Conservation (phyloP, 2,888 invertebrate genomes). For the Choristoneura rosaceana region DNA sequence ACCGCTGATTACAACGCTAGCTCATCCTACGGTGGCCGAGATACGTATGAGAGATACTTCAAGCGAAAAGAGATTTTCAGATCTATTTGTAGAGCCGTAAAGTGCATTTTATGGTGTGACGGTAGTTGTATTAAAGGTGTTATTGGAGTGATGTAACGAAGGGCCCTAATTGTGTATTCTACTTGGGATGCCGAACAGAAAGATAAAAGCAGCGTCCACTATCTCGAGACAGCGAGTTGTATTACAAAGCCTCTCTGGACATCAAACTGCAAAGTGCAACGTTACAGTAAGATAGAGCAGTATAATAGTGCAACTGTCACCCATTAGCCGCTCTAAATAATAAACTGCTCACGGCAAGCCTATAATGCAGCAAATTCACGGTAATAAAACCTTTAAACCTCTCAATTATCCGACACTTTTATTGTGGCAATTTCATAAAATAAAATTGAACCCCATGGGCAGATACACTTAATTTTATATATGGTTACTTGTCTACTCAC, state of each 20-base stretch:
- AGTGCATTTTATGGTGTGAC: conserved; percentile 45
- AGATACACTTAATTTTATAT: conserved; percentile 80
- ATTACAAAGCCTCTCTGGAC: conserved; percentile 6
- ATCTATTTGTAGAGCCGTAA: conserved; percentile 43
- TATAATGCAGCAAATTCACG: conserved; percentile 47
- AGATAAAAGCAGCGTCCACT: conserved; percentile 62
- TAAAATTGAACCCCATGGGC: conserved; percentile 74
- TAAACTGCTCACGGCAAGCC: conserved; percentile 22
- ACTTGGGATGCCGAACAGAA: conserved; percentile 67
- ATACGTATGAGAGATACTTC: conserved; percentile 58
- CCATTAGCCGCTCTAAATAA: conserved; percentile 21
- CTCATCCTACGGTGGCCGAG: conserved; percentile 55
- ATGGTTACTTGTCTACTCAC: conserved; percentile 57
- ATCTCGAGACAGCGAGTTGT: conserved; percentile 11
- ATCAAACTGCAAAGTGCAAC: background rate
- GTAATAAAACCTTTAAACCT: conserved; percentile 70
- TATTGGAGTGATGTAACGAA: conserved; percentile 84
- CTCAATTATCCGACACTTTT: conserved; percentile 80
- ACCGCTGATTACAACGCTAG: conserved; percentile 55
- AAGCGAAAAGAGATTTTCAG: conserved; percentile 42
- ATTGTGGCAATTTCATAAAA: conserved; percentile 78
- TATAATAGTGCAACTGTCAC: conserved; percentile 1
- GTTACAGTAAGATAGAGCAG: background rate
- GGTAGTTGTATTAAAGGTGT: conserved; percentile 71
- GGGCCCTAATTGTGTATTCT: conserved; percentile 83